Evolutionary conservation across 2,888 invertebrate genomes (phyloP).

Genomic region (Cremastobaeus sp.): DNA sequence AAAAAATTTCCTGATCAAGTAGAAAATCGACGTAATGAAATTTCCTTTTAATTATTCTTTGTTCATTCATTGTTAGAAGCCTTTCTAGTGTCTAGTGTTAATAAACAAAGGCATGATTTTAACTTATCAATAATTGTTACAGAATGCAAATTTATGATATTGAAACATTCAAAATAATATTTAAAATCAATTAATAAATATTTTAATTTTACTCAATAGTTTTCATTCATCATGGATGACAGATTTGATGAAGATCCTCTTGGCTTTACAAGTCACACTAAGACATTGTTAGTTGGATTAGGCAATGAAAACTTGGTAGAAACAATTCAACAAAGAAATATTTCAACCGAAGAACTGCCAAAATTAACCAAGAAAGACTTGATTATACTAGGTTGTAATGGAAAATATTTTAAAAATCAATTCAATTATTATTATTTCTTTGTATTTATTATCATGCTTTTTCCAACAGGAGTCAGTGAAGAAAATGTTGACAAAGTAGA

Average conservation of each 20-base stretch:
- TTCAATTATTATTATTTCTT: not conserved
- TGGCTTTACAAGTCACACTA: slow-evolving; percentile 51
- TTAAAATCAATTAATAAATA: too few species aligned
- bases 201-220: too few species aligned
- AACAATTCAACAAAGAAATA: slow-evolving; percentile 31
- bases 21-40: too few species aligned
- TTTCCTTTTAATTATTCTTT: too few species aligned
- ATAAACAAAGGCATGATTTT: too few species aligned
- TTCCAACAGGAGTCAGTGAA: slow-evolving; percentile 27
- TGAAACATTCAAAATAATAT: too few species aligned
- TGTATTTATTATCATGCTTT: not conserved
- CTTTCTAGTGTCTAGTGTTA: too few species aligned
- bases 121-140: too few species aligned
- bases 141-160: too few species aligned
- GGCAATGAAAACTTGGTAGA: slow-evolving; percentile 35
- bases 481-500: not conserved
- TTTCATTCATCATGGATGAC: slow-evolving; percentile 20
- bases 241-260: slow-evolving; percentile 42
- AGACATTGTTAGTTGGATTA: slow-evolving; percentile 38
- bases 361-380: slow-evolving; percentile 51
- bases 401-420: not conserved
- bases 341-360: slow-evolving; percentile 47
- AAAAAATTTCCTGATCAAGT: too few species aligned
- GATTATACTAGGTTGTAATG: slow-evolving; percentile 34
- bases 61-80: too few species aligned